Evolutionary conservation across 1,140 invertebrate species (phyloP).

Genomic region (Leptinotarsa lineolata): DNA sequence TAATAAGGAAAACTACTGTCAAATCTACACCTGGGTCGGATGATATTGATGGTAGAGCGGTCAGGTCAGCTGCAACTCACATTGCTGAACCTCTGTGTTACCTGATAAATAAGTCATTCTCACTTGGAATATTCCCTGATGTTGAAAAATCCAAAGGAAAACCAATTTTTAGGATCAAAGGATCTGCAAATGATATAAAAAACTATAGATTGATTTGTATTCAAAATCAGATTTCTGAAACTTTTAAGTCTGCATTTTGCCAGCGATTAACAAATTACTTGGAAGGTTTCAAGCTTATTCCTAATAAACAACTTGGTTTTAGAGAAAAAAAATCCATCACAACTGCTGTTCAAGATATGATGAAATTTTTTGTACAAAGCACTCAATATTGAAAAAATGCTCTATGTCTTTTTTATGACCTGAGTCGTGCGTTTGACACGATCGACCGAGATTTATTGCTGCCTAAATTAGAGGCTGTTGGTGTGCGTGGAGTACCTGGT

Average conservation of each 20-base stretch:
- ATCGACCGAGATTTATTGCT: conserved; percentile 18
- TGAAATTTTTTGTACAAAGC: conserved; percentile 21
- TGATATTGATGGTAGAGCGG: conserved; percentile 19
- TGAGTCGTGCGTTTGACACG: conserved; percentile 15
- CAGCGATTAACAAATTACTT: conserved; percentile 21
- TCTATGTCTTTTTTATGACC: conserved; percentile 16
- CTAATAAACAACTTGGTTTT: conserved; percentile 18
- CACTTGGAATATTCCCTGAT: conserved; percentile 19
- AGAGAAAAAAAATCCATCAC: conserved; percentile 18
- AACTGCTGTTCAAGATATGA: conserved; percentile 12
- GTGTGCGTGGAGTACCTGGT: conserved; percentile 13
- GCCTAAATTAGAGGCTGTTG: conserved; percentile 12
- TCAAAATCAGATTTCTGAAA: too few species aligned
- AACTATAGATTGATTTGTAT: too few species aligned
- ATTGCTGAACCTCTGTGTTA: neutral
- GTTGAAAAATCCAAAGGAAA: conserved; percentile 15
- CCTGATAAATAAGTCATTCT: conserved; percentile 17
- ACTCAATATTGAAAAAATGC: conserved; percentile 18
- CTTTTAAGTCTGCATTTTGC: conserved; percentile 8
- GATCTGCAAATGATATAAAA: too few species aligned
- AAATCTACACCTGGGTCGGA: conserved; percentile 22
- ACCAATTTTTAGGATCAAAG: conserved; percentile 15
- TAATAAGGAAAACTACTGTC: conserved; percentile 24
- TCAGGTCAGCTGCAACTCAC: too few species aligned
- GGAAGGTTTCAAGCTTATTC: conserved; percentile 6